Percentiles rank a stretch among this genome's conserved stretches.
These are phyloP conservation scores for Hipparchia semele DNA, from an alignment of 2,888 invertebrate genomes.

Conservation along the genomic window DNA sequence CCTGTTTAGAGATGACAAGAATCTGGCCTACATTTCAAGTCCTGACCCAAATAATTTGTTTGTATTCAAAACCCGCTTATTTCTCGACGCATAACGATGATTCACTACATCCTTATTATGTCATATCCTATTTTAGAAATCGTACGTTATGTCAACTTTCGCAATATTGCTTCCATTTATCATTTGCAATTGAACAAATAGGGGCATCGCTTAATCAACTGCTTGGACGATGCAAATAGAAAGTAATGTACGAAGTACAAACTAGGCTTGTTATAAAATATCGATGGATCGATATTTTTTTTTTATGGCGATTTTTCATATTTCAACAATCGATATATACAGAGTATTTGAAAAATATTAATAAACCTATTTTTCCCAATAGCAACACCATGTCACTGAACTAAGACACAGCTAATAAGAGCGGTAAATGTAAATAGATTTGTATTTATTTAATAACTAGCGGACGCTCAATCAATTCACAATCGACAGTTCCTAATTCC, in stretches of 20 bases:
- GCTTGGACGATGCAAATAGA: conserved; percentile 58
- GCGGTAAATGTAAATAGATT: too few relatives aligned
- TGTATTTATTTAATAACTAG: too few relatives aligned
- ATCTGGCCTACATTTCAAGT: conserved; percentile 39
- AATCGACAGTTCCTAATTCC: too few relatives aligned
- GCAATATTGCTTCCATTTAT: conserved; percentile 60
- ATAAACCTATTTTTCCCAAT: too few relatives aligned
- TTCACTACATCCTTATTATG: conserved; percentile 59
- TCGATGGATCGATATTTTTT: too few relatives aligned
- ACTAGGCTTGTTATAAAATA: too few relatives aligned
- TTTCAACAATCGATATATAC: too few relatives aligned
- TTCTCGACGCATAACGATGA: conserved; percentile 48
- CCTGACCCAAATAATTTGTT: conserved; percentile 44
- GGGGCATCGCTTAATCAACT: conserved; percentile 67
- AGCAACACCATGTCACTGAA: too few relatives aligned
- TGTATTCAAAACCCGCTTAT: conserved; percentile 41
- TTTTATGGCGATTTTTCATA: too few relatives aligned
- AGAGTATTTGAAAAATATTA: too few relatives aligned
- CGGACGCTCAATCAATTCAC: too few relatives aligned
- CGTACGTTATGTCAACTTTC: conserved; percentile 62
- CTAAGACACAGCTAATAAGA: too few relatives aligned
- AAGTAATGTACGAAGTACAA: conserved; percentile 24
- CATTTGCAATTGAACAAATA: conserved; percentile 68
- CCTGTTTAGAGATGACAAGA: conserved; percentile 23
- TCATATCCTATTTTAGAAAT: conserved; percentile 76